Base-by-base conservation (phyloP, 2,113 vertebrate genomes). In the Microtus montanus region DNA sequence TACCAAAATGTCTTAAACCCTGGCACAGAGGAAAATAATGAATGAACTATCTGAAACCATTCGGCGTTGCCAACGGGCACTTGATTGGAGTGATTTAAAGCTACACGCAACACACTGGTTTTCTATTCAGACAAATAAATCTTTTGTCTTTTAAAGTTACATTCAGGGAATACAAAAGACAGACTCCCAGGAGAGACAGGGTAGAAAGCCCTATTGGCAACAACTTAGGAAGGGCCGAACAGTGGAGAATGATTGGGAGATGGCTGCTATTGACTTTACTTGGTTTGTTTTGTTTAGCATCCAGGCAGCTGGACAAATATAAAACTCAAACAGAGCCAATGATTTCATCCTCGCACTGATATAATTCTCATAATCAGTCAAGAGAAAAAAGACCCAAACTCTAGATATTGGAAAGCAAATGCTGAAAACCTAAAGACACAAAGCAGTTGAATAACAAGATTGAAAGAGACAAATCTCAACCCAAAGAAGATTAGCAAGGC, bases 31-130 rank as follows among this genome's bases (percentile, higher is more conserved):
- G 61, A 54, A 91, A 95, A 87, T 75, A 68, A 94, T 63, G 88
- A 89, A 86, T 68, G 54, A 33, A 52, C 93, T 77, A 38, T 71
- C 84, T 61, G 90, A 82, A 90, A 93, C 44, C 68, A 74, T 79
- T 58, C 6, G 33, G 22, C 35, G 14, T 33, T 24, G 7, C 33
- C 73, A 68, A 83, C 49, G 35, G 66, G 49, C 24, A 26, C 41
- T 35, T 7, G 12, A 44, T 9, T 38, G 26, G 44, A 47, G 15
- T 28, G 54, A 88, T 61, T 61, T 88, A 75, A 88, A 74, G 52
- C 44, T n/a, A n/a, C 33, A 70, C n/a, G 8, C 33, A 52, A 49
- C 47, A 49, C 41, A 47, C 63, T 33, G 38, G 19, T 35, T 68
- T 54, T 68, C 41, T 86, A 24, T 68, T 49, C 41, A 49, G 30